Evolutionary conservation across 37 sponge, comb jelly and placozoan species (phyloP), one percentile per base, ranked within the genome.

Genomic region (Chondrilla cf. caribensis): DNA sequence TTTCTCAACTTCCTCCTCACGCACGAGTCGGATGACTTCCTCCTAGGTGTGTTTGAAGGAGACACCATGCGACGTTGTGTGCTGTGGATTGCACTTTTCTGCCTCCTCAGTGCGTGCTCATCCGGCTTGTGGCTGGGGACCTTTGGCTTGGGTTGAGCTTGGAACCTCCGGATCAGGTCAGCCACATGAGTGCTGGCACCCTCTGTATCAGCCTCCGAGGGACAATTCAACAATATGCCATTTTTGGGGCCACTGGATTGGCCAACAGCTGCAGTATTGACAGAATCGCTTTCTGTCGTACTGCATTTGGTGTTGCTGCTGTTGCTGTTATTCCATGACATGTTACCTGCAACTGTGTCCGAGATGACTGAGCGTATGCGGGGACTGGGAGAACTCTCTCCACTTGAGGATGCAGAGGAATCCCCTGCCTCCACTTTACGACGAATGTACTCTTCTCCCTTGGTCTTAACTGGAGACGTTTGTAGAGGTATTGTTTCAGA

Each of bases 361-460:
- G 76, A 39, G 29, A n/a, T 19, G 18, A 73, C 25, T 2, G 76
- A 73, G 1, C 41, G 40, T 6, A 73, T 22, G 15, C 76, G 44
- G 40, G 76, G 76, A 73, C 76, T 73, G 1, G 76, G 76, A 25
- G 76, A 73, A 43, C 44, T 73, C 25, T 73, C 76, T 73, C 71
- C 71, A 5, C 76, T 25, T 6, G 76, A 73, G 1, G 76, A 73
- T 28, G 68, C 68, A 15, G 76, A 73, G 5, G 76, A 73, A 40
- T 73, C 76, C 7, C 76, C 76, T 22, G 76, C 76, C 76, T 73
- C 76, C 36, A 73, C 24, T 40, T 39, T 73, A n/a, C 41, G 41
- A 11, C 17, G 29, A 42, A 21, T 8, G 76, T 40, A 73, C n/a
- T 22, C 41, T 17, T 9, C 7, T 18, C 35, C 68, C 18, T 39